phyloP scores from a whole-genome alignment of 2,113 vertebrate species.

The Synodontis membranacea region DNA sequence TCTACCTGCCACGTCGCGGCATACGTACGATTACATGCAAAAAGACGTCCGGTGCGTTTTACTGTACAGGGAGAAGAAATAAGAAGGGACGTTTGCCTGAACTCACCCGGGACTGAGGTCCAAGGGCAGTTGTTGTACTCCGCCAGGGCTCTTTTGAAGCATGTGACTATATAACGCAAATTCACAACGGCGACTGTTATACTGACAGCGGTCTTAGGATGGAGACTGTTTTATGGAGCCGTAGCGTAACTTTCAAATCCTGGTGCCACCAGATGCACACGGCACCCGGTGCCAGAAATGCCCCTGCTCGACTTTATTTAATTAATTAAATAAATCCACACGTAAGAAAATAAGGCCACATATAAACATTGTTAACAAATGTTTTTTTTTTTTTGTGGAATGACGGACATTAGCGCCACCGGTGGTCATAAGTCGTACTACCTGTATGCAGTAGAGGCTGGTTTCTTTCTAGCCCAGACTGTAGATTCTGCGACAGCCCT shows the following conservation, averaged over 20 bases:
- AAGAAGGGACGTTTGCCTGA: background rate
- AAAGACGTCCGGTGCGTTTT: background rate
- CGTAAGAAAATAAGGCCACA: no score
- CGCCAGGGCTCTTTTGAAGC: background rate
- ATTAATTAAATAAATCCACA: no score
- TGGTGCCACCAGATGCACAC: no score
- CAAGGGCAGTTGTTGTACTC: background rate
- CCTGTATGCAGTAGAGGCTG: background rate
- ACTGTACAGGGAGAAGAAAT: background rate
- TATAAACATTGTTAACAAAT: background rate
- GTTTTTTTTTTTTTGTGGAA: background rate
- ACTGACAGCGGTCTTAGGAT: background rate
- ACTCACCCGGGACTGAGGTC: background rate
- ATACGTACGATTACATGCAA: background rate
- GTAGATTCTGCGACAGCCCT: background rate
- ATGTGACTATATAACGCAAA: background rate
- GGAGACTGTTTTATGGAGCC: no score
- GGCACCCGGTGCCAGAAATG: no score
- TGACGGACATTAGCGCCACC: background rate
- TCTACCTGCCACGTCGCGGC: background rate
- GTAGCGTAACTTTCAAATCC: no score
- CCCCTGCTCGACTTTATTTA: no score
- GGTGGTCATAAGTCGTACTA: background rate
- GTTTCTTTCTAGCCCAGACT: background rate
- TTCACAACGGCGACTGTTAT: background rate